Base-by-base conservation (phyloP, 2,888 invertebrate species). In the Diabrotica balteata region DNA sequence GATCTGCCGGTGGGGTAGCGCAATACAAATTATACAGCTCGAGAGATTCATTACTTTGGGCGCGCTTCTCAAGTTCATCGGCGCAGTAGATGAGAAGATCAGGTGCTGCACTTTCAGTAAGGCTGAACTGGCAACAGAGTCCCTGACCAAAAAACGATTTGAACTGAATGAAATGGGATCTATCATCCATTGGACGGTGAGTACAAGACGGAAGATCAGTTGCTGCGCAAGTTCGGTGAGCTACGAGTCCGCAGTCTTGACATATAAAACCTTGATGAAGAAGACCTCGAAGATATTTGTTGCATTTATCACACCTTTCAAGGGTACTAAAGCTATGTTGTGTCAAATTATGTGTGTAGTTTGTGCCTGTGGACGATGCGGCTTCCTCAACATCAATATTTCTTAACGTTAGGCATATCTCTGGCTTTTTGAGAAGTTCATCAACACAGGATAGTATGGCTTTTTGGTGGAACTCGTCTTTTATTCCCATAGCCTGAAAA, bases 241-340 rank as follows among this genome's bases (percentile, higher is more conserved):
- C 88, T 70, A 91, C 88, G 75, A 91, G 84, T 66, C 91, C 91
- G 82, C 92, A 92, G 87, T 90, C 89, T 86, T 90, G 87, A 81
- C 92, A 92, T 72, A 90, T 86, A 69, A 90, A 87, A 59, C 92
- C 92, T 83, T 92, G 91, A 78, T 90, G 89, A 77, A 90, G 84
- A 54, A 92, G 84, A 55, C 91, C 91, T 74, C 90, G 86, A 72
- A 92, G 85, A 81, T 88, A 90, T 82, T 90, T 90, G 82, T 90
- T 88, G 83, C 93, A 93, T 82, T 91, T 89, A 82, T 90, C 90
- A 84, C 92, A 93, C 74, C 87, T 86, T 82, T 91, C 89, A 78
- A 91, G 84, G 66, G 86, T 85, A 74, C 88, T 88, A 83, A 91
- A 92, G 78, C 89, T 90, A 80, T 90, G 89, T 75, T 90, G 89